Evolutionary conservation across 53 echinoderm and acorn worm genomes (phyloP).

Genomic region (Astropecten irregularis): DNA sequence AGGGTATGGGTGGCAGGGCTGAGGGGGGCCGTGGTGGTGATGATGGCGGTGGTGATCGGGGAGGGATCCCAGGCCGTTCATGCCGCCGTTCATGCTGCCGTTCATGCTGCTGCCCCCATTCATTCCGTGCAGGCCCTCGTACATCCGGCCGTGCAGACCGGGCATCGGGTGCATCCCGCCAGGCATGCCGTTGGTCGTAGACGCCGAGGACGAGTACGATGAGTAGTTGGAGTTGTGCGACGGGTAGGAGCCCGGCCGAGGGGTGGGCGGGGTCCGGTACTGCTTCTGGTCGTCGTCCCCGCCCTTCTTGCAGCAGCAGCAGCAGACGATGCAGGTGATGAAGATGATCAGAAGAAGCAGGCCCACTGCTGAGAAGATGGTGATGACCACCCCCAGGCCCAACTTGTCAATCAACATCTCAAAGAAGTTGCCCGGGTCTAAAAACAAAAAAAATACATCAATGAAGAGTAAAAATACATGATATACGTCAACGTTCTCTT

Average conservation of each 20-base stretch:
- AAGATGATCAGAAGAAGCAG: slow-evolving; percentile 78
- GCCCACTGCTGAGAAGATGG: slow-evolving; percentile 76
- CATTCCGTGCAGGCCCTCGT: slow-evolving; percentile 41
- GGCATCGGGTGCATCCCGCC: slow-evolving; percentile 72
- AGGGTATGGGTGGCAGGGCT: slow-evolving; percentile 31
- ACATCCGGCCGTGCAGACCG: slow-evolving; percentile 36
- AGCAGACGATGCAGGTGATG: slow-evolving; percentile 79
- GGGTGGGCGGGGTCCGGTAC: slow-evolving; percentile 81
- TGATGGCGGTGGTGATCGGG: slow-evolving; percentile 37
- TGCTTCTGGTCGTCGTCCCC: slow-evolving; percentile 69
- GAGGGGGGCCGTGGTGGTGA: slow-evolving; percentile 10
- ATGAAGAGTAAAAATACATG: too few relatives aligned
- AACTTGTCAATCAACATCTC: slow-evolving; percentile 61
- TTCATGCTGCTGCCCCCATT: slow-evolving; percentile 17
- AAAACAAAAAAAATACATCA: neutral
- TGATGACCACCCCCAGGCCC: slow-evolving; percentile 78
- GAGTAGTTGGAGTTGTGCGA: slow-evolving; percentile 93
- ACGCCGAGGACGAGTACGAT: slow-evolving; percentile 82
- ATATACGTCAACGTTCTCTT: too few relatives aligned
- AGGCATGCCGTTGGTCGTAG: slow-evolving; percentile 68
- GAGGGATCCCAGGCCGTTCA: slow-evolving; percentile 23
- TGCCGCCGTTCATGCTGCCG: slow-evolving; percentile 34
- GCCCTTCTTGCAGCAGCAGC: slow-evolving; percentile 77
- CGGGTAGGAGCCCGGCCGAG: slow-evolving; percentile 86
- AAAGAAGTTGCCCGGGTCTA: slow-evolving; percentile 71